Percentiles rank a stretch among this genome's conserved stretches.
These are phyloP conservation scores for Drosophila quinaria DNA, from an alignment of 2,888 invertebrate species.

Conservation along the genomic window DNA sequence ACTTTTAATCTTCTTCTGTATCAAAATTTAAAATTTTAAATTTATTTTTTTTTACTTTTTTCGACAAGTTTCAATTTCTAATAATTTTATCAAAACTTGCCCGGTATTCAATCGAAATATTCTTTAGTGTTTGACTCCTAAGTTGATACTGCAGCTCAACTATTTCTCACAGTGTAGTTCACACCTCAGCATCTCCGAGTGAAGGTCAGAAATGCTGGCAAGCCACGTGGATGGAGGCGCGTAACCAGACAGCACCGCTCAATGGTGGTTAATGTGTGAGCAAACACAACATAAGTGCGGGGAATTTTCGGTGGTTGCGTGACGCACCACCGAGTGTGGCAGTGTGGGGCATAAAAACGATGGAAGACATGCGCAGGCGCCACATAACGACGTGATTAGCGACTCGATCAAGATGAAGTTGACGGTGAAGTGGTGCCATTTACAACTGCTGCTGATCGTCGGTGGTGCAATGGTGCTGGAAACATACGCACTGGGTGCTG, in stretches of 20 bases:
- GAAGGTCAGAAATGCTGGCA: slow-evolving; percentile 53
- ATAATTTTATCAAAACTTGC: too few species aligned
- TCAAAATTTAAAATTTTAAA: too few species aligned
- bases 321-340: slow-evolving; percentile 41
- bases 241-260: slow-evolving; percentile 19
- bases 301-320: slow-evolving; percentile 28
- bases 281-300: slow-evolving; percentile 43
- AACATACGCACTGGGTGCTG: slow-evolving; percentile 31
- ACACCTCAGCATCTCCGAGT: slow-evolving; percentile 53
- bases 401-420: slow-evolving; percentile 35
- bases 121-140: too few species aligned
- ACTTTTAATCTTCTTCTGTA: background rate
- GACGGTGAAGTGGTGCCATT: slow-evolving; percentile 38
- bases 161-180: slow-evolving; percentile 52
- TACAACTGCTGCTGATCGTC: slow-evolving; percentile 40
- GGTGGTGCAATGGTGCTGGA: slow-evolving; percentile 14
- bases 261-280: slow-evolving; percentile 37
- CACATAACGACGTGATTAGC: slow-evolving; percentile 47
- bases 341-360: slow-evolving; percentile 45
- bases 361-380: slow-evolving; percentile 17
- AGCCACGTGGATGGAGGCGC: slow-evolving; percentile 45
- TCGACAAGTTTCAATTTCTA: too few species aligned
- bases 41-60: too few species aligned
- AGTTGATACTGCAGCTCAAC: too few species aligned
- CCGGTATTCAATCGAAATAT: too few species aligned